Evolutionary conservation across 2,888 invertebrate genomes (phyloP).

Genomic region (Acanthococcus lagerstroemiae): DNA sequence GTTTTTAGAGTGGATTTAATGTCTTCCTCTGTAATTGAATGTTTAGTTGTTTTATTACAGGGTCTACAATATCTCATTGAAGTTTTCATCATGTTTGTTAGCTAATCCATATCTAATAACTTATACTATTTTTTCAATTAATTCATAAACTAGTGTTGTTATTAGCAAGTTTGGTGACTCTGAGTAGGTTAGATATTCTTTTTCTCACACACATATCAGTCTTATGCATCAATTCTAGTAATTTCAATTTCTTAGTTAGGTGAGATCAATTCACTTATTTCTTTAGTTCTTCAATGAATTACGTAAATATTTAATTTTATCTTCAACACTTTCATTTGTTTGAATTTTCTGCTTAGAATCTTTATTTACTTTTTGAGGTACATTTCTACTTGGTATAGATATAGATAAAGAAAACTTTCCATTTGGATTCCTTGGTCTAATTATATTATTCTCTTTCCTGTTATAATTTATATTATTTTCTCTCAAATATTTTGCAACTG

Average conservation of each 20-base stretch:
- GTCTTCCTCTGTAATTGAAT: not conserved
- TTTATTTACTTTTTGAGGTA: not conserved
- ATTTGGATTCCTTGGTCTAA: not conserved
- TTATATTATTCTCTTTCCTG: not conserved
- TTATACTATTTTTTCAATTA: not conserved
- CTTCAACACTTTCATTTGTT: not conserved
- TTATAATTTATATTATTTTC: not conserved
- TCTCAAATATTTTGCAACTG: not conserved
- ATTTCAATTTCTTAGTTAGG: not conserved
- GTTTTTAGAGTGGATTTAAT: not conserved
- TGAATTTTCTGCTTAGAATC: not conserved
- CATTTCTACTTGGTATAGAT: not conserved
- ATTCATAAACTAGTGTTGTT: not conserved
- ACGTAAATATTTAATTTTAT: not conserved
- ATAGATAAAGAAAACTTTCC: not conserved
- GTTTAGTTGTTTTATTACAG: slow-evolving; percentile 4
- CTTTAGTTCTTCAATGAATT: not conserved
- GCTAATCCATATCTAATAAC: not conserved
- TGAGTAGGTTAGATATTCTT: not conserved
- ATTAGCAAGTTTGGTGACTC: not conserved
- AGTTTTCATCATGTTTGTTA: too few relatives aligned
- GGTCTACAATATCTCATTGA: slow-evolving; percentile 4
- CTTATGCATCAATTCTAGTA: not conserved
- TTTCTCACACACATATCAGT: not conserved
- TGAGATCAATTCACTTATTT: not conserved